A percentile compares a stretch with the other conserved stretches of the same genome.
phyloP scores from a whole-genome alignment of 2,888 invertebrate genomes.

The Apamea crenata region DNA sequence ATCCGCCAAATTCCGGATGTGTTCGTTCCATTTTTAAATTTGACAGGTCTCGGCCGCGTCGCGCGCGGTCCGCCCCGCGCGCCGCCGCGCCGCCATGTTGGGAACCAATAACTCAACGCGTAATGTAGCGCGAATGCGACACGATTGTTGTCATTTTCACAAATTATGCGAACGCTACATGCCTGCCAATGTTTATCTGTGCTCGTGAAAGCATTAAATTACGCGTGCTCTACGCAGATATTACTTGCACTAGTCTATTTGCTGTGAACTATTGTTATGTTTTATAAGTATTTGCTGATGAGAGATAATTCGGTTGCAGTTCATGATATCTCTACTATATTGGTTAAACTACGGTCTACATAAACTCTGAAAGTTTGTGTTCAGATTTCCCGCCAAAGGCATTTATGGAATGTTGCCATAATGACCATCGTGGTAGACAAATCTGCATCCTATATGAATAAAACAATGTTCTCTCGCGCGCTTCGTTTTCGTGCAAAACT shows the following conservation, averaged over 20 bases:
- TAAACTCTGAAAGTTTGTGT: conserved; percentile 24
- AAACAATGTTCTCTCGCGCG: neutral
- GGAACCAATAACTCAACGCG: conserved; percentile 83
- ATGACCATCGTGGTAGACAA: conserved; percentile 43
- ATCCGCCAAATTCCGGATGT: conserved; percentile 87
- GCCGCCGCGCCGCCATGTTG: conserved; percentile 67
- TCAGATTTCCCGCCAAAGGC: conserved; percentile 10
- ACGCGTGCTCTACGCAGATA: conserved; percentile 80
- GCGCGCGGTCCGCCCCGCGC: conserved; percentile 63
- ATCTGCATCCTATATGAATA: conserved; percentile 6
- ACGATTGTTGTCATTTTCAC: conserved; percentile 88
- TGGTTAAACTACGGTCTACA: neutral
- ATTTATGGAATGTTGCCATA: conserved; percentile 50
- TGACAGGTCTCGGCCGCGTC: conserved; percentile 84
- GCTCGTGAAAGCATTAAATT: conserved; percentile 86
- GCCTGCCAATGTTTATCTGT: conserved; percentile 87
- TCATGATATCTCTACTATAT: conserved; percentile 39
- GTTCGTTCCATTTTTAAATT: conserved; percentile 89
- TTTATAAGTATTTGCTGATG: conserved; percentile 52
- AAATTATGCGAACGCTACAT: conserved; percentile 87
- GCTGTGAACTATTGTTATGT: conserved; percentile 58
- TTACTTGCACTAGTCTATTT: conserved; percentile 75
- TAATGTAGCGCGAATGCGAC: conserved; percentile 87
- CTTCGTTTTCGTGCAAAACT: neutral
- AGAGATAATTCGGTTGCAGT: conserved; percentile 55